These are phyloP conservation scores for Drosophila pallidifrons DNA, from an alignment of 1,140 invertebrate genomes.

Conservation along the genomic window DNA sequence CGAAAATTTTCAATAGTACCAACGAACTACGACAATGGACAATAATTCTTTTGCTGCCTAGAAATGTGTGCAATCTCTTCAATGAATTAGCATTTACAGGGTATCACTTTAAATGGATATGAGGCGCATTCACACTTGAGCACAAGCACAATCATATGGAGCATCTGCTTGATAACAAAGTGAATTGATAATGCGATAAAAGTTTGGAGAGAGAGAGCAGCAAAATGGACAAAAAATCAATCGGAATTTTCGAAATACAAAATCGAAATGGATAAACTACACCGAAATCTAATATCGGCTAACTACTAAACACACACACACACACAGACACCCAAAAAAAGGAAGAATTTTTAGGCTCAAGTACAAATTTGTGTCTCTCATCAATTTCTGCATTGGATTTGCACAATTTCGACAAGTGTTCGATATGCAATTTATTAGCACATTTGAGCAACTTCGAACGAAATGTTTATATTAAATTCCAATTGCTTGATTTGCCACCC, in stretches of 20 bases:
- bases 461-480: constrained; percentile 39
- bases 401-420: constrained; percentile 40
- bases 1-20: too few relatives aligned
- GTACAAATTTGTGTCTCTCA: constrained; percentile 4
- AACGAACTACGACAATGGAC: too few relatives aligned
- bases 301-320: too few relatives aligned
- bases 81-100: too few relatives aligned
- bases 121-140: too few relatives aligned
- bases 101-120: too few relatives aligned
- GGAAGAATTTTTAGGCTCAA: background rate
- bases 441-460: constrained; percentile 5
- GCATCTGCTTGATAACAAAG: background rate
- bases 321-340: too few relatives aligned
- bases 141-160: too few relatives aligned
- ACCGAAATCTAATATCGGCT: constrained; percentile 2
- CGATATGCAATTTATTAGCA: constrained; percentile 50
- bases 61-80: too few relatives aligned
- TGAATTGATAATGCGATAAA: constrained; percentile 7
- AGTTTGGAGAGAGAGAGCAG: background rate
- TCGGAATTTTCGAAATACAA: constrained; percentile 6
- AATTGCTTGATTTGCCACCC: constrained; percentile 14
- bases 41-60: too few relatives aligned
- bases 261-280: constrained; percentile 7
- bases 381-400: constrained; percentile 18
- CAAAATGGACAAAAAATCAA: constrained; percentile 2